phyloP scores from a whole-genome alignment of 23 tunicate species.

The Ascidia mentula region DNA sequence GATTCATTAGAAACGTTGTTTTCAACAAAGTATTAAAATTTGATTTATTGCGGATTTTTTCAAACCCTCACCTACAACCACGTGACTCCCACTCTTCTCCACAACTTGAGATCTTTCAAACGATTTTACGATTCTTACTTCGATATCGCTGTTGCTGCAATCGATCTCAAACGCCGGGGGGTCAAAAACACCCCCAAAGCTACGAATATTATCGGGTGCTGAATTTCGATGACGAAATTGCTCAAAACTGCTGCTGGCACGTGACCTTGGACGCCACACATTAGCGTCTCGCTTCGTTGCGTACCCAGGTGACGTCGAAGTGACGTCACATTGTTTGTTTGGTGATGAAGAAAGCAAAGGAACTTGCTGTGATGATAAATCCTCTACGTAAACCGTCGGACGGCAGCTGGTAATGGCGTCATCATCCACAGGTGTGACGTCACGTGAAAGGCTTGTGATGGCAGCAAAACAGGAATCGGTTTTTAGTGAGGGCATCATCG shows the following conservation, averaged over 20 bases:
- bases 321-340: not conserved
- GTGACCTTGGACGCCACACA: slow-evolving; percentile 13
- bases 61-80: too few relatives aligned
- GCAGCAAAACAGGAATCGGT: not conserved
- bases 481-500: not conserved
- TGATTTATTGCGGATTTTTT: too few relatives aligned
- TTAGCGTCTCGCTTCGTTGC: not conserved
- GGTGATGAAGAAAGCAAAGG: slow-evolving; percentile 15
- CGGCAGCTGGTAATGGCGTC: not conserved
- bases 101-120: too few relatives aligned
- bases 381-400: not conserved
- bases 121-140: slow-evolving; percentile 48
- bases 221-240: not conserved
- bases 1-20: too few relatives aligned
- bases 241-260: slow-evolving; percentile 36
- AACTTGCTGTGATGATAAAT: not conserved
- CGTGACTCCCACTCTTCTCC: too few relatives aligned
- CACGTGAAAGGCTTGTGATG: not conserved
- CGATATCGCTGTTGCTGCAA: slow-evolving; percentile 75
- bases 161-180: slow-evolving; percentile 63
- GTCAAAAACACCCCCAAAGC: slow-evolving; percentile 4
- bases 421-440: not conserved
- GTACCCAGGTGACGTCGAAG: not conserved
- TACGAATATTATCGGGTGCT: not conserved
- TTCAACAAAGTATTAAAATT: too few relatives aligned